These are phyloP conservation scores for Cosmopolites sordidus DNA, from an alignment of 2,888 invertebrate species.

Conservation along the genomic window DNA sequence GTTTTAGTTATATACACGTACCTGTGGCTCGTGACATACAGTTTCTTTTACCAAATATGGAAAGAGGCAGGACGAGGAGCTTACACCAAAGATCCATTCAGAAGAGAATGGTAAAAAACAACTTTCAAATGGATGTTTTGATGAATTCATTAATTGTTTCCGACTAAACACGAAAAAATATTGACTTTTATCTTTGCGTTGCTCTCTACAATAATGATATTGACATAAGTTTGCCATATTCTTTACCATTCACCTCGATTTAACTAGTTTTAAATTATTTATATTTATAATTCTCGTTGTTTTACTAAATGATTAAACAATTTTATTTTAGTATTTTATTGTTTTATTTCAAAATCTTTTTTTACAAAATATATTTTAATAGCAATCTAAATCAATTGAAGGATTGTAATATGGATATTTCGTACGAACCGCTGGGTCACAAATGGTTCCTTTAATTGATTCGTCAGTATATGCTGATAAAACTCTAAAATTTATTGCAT, in stretches of 20 bases:
- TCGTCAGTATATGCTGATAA: constrained; percentile 62
- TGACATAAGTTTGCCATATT: background rate
- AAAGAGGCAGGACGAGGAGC: constrained; percentile 68
- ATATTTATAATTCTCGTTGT: too few relatives aligned
- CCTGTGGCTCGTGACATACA: constrained; percentile 80
- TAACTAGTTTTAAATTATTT: too few relatives aligned
- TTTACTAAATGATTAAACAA: background rate
- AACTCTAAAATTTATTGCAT: constrained; percentile 70
- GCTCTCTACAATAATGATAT: background rate
- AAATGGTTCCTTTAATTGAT: constrained; percentile 63
- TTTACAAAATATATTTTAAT: background rate
- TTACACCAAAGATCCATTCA: constrained; percentile 71
- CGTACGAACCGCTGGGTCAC: constrained; percentile 56
- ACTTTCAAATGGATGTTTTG: too few relatives aligned
- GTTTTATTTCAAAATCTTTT: too few relatives aligned
- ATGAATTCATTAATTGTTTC: too few relatives aligned
- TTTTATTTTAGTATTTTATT: too few relatives aligned
- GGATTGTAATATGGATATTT: background rate
- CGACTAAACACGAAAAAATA: too few relatives aligned
- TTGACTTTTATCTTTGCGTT: too few relatives aligned
- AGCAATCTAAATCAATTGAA: background rate
- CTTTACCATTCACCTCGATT: too few relatives aligned
- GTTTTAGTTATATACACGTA: constrained; percentile 72
- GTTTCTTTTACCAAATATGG: constrained; percentile 68
- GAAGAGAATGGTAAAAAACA: constrained; percentile 32